Conservation (phyloP, 2,113 vertebrate genomes). For the Meleagris gallopavo region DNA sequence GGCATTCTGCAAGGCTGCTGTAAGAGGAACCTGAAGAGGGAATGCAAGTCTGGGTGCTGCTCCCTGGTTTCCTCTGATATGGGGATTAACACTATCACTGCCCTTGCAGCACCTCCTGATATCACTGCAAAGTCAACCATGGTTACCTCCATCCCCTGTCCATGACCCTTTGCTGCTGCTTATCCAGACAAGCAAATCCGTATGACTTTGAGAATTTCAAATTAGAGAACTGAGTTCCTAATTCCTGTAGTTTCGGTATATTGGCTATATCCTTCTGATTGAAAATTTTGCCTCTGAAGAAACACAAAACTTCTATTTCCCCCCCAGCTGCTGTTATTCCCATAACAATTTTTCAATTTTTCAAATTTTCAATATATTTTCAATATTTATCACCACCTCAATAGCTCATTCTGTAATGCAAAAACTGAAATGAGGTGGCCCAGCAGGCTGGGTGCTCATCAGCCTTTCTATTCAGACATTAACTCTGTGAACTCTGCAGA, state of each 20-base stretch:
- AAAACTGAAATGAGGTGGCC: not conserved
- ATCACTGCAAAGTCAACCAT: not conserved
- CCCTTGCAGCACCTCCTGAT: not conserved
- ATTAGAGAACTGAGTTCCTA: not conserved
- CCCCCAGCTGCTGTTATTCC: not conserved
- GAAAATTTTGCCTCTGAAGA: not conserved
- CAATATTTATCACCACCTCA: not conserved
- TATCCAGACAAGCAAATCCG: not conserved
- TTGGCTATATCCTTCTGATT: not conserved
- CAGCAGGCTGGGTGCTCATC: not conserved
- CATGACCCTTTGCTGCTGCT: not conserved
- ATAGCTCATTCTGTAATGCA: not conserved
- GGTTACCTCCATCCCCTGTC: not conserved
- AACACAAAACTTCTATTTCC: not conserved
- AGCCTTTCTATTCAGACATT: conserved; percentile 11
- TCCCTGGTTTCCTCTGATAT: not conserved
- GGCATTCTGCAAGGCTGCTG: not conserved
- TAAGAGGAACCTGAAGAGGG: not conserved
- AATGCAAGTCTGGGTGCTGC: not conserved
- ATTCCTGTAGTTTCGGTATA: not conserved
- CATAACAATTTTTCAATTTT: too few relatives aligned
- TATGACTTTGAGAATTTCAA: not conserved
- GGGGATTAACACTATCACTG: rapidly evolving
- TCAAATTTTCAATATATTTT: too few relatives aligned
- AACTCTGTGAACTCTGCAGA: conserved; percentile 31